Percentiles rank a stretch among this genome's conserved stretches.
Evolutionary conservation across 2,797 vertebrate genomes (phyloP).

Genomic region (Brachymystax lenok): DNA sequence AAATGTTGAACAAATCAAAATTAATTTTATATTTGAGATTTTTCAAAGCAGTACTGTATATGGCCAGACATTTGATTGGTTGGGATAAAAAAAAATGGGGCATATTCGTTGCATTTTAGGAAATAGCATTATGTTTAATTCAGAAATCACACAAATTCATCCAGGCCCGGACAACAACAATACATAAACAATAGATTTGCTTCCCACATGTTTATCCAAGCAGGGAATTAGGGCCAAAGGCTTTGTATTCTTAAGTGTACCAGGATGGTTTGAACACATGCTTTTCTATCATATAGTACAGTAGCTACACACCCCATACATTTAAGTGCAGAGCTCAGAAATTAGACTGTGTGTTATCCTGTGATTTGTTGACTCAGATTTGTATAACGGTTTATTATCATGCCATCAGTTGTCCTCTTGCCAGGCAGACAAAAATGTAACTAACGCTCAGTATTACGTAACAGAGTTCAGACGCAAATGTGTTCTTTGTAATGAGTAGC

Average conservation of each 20-base stretch:
- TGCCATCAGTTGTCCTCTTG: not conserved
- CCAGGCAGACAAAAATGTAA: not conserved
- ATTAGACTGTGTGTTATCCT: too few relatives aligned
- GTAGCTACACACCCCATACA: slow-evolving; percentile 9
- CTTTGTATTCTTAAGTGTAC: slow-evolving; percentile 4
- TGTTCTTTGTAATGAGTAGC: not conserved
- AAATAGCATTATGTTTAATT: slow-evolving; percentile 27
- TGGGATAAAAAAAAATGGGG: not conserved
- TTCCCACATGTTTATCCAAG: slow-evolving; percentile 21
- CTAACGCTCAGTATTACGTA: not conserved
- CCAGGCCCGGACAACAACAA: slow-evolving; percentile 16
- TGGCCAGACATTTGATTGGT: slow-evolving; percentile 39
- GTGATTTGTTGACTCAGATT: slow-evolving; percentile 18
- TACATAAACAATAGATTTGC: slow-evolving; percentile 13
- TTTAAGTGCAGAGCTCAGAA: slow-evolving; percentile 10
- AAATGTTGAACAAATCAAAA: too few relatives aligned
- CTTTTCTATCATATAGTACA: slow-evolving; percentile 1
- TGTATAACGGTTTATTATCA: slow-evolving; percentile 8
- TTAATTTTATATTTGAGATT: too few relatives aligned
- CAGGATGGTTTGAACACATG: not conserved
- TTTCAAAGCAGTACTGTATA: not conserved
- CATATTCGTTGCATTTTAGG: slow-evolving; percentile 16
- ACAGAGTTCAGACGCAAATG: slow-evolving; percentile 3
- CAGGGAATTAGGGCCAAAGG: slow-evolving; percentile 7
- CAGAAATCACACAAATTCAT: slow-evolving; percentile 35